phyloP scores from a whole-genome alignment of 2,888 invertebrate species.

The Pristionchus exspectatus region DNA sequence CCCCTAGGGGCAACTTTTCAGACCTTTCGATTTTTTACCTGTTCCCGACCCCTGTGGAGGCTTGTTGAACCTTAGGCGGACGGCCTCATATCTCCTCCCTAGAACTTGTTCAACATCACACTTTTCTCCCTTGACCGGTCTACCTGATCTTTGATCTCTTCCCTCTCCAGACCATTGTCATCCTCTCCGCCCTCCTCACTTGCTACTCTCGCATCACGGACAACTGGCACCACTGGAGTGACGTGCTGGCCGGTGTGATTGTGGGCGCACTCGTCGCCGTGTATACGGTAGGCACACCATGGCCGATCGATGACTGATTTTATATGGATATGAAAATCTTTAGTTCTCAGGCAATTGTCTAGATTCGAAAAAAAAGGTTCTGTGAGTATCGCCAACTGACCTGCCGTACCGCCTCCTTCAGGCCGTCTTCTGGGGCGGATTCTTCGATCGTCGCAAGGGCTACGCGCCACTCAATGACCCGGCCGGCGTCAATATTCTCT shows the following conservation, averaged over 20 bases:
- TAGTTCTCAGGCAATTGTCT: too few species aligned
- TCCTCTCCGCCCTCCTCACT: slow-evolving; percentile 55
- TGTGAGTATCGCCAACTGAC: neutral
- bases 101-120: too few species aligned
- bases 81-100: too few species aligned
- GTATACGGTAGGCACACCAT: slow-evolving; percentile 62
- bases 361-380: neutral
- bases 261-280: slow-evolving; percentile 80
- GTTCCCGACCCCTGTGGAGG: too few species aligned
- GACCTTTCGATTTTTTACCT: too few species aligned
- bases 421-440: slow-evolving; percentile 50
- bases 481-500: slow-evolving; percentile 30
- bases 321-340: neutral
- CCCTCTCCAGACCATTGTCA: neutral
- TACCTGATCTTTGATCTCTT: neutral
- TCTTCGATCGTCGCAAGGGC: slow-evolving; percentile 39
- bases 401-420: neutral
- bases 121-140: neutral
- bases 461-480: slow-evolving; percentile 48
- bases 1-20: too few species aligned
- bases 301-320: neutral
- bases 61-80: too few species aligned
- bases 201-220: slow-evolving; percentile 88
- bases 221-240: slow-evolving; percentile 98
- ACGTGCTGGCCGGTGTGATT: slow-evolving; percentile 88